Base-by-base conservation (phyloP, 2,113 vertebrate genomes). In the Malurus cyaneus region DNA sequence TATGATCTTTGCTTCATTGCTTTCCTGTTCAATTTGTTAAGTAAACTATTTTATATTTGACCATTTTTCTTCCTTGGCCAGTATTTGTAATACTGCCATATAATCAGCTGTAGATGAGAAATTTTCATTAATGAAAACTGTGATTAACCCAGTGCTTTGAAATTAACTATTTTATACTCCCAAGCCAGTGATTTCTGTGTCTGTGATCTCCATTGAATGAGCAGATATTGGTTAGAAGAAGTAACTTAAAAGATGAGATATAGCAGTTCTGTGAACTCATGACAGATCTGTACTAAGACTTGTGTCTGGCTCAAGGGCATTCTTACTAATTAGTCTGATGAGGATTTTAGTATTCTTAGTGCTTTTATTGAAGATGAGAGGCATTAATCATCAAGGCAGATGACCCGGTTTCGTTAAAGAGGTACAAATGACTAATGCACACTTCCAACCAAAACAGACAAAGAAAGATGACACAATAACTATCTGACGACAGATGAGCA, bases 281-380 rank as follows among this genome's bases (percentile, higher is more conserved):
- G 66, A 24, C 32, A 83, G 62, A 84, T 56, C 41, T 62, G 29
- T 47, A 77, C 31, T 11, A 11, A 82, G 59, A 83, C 32, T 57
- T 70, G 57, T 46, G 53, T 28, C 47, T 88, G 53, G 57, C 84
- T 82, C n/a, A 80, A n/a, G 69, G 74, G 47, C 60, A 80, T 88
- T 86, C n/a, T 88, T 64, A 66, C 56, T 92, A 94, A 94, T 96
- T 91, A 92, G 64, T 83, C 42, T 88, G 86, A 91, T 47, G 71
- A 85, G 49, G 20, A 44, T 87, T 94, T 94, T 90, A 90, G 59
- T 47, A 73, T 86, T 88, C 41, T 49, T 28, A 50, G 62, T 80
- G 42, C 78, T 91, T 65, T 91, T 89, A 56, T 57, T 88, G 78
- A 87, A 92, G 77, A 95, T 76, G 66, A 88, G 74, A 92, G 53